A percentile compares a stretch with the other conserved stretches of the same genome.
Conservation (phyloP, 2,113 vertebrate genomes). For the Pseudorasbora parva region DNA sequence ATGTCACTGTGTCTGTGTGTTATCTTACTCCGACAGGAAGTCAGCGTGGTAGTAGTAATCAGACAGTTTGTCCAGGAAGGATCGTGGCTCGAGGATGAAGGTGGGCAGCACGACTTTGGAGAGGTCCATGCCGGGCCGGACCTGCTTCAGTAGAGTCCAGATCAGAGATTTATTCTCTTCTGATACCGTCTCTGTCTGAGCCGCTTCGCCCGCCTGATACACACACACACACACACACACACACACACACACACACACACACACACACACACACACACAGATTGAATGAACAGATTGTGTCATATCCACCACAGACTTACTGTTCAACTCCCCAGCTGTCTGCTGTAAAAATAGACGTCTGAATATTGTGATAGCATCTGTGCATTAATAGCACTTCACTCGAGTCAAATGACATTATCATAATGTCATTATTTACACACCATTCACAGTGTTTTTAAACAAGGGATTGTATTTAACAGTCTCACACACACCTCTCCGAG, state of each 20-base stretch:
- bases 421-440: background rate
- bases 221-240: constrained; percentile 53
- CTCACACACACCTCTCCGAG: constrained; percentile 85
- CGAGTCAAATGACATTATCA: background rate
- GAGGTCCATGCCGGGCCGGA: constrained; percentile 96
- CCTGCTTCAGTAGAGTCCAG: constrained; percentile 98
- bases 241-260: constrained; percentile 48
- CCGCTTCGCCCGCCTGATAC: constrained; percentile 90
- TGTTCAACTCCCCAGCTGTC: constrained; percentile 19
- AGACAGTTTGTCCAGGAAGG: constrained; percentile 97
- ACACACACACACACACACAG: constrained; percentile 51
- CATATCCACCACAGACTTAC: background rate
- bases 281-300: background rate
- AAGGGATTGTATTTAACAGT: background rate
- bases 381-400: background rate
- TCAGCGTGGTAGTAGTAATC: constrained; percentile 99
- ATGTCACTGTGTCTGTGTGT: background rate
- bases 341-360: background rate
- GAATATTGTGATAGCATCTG: background rate
- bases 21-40: constrained; percentile 79
- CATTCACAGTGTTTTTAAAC: background rate
- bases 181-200: constrained; percentile 96
- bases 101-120: constrained; percentile 98
- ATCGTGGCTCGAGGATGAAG: constrained; percentile 96
- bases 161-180: constrained; percentile 99